phyloP scores from a whole-genome alignment of 1,140 invertebrate genomes.

The Argopecten irradians region DNA sequence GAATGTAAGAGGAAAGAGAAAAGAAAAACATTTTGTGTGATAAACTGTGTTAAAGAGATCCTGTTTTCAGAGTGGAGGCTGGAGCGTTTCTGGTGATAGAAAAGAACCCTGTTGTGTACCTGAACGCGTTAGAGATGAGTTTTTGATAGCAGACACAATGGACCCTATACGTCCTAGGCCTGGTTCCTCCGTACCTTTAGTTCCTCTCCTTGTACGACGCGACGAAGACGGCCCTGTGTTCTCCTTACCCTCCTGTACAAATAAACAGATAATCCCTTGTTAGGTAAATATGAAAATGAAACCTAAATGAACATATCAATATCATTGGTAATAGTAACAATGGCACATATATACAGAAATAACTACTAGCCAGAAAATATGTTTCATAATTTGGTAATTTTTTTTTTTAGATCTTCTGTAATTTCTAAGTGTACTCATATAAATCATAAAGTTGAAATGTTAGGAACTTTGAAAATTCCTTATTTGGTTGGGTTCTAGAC shows the following conservation, averaged over 20 bases:
- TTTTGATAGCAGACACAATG: constrained; percentile 47
- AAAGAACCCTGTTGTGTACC: neutral
- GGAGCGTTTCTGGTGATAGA: neutral
- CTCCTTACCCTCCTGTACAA: constrained; percentile 37
- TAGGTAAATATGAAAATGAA: neutral
- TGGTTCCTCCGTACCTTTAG: neutral
- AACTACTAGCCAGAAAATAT: too few relatives aligned
- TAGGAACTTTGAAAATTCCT: neutral
- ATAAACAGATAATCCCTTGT: neutral
- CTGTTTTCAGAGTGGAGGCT: neutral
- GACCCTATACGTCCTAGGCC: constrained; percentile 41
- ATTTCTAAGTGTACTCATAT: too few relatives aligned
- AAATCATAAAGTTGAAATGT: neutral
- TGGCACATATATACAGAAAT: too few relatives aligned
- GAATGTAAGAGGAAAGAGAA: too few relatives aligned
- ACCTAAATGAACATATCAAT: neutral
- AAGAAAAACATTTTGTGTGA: too few relatives aligned
- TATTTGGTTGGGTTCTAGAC: neutral
- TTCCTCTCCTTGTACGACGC: neutral
- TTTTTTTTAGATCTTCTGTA: too few relatives aligned
- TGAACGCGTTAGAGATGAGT: constrained; percentile 48
- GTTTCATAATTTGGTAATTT: too few relatives aligned
- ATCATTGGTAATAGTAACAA: too few relatives aligned
- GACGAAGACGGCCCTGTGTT: constrained; percentile 28
- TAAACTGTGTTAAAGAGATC: neutral